Conservation (phyloP, 2,888 invertebrate species). For the Drosophila setosimentum region DNA sequence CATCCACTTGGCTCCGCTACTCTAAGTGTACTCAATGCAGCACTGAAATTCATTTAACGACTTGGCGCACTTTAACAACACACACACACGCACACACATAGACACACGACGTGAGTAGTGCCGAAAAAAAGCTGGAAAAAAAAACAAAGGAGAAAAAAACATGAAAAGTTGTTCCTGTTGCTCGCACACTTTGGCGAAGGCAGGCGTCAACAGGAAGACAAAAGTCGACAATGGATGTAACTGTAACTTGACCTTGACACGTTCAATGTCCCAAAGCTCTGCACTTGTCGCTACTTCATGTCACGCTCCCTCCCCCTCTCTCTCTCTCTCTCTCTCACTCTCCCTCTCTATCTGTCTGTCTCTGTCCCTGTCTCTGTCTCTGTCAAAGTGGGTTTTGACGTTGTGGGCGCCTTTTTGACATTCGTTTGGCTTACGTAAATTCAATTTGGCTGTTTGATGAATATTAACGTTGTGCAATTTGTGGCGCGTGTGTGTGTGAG, state of each 20-base stretch:
- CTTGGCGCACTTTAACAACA: constrained; percentile 75
- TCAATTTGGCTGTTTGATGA: constrained; percentile 77
- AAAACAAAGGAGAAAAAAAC: constrained; percentile 6
- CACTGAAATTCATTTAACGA: constrained; percentile 81
- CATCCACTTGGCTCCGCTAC: constrained; percentile 73
- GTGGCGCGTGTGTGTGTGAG: constrained; percentile 25
- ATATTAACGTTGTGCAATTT: constrained; percentile 61
- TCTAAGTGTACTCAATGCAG: constrained; percentile 71
- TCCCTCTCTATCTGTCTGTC: background rate
- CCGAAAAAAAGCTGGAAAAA: constrained; percentile 5
- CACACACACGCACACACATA: constrained; percentile 26
- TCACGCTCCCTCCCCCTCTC: background rate
- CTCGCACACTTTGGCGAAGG: constrained; percentile 42
- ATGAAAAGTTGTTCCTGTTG: constrained; percentile 63
- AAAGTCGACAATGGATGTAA: constrained; percentile 69
- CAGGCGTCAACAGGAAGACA: constrained; percentile 48
- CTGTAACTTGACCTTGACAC: constrained; percentile 76
- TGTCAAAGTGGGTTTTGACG: constrained; percentile 1
- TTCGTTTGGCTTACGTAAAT: constrained; percentile 76
- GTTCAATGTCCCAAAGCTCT: constrained; percentile 52
- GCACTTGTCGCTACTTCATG: constrained; percentile 1
- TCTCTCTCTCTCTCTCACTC: background rate
- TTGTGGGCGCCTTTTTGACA: constrained; percentile 57
- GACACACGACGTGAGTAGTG: background rate
- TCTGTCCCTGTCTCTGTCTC: background rate